Conservation (phyloP, 2,888 invertebrate genomes). For the Ecliptopera silaceata region DNA sequence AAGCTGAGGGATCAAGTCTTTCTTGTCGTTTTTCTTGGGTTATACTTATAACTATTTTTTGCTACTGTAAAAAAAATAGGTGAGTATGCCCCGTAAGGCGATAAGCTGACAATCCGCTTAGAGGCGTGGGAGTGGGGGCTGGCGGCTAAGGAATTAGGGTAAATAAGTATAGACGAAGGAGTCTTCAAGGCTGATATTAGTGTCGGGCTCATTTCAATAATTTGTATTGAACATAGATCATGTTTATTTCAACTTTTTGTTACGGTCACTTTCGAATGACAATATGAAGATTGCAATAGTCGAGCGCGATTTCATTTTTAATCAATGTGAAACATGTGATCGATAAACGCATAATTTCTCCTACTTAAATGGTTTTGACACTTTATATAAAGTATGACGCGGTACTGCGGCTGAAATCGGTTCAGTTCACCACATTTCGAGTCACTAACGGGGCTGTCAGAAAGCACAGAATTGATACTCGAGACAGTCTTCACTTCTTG, state of each 20-base stretch:
- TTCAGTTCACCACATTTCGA: slow-evolving; percentile 26
- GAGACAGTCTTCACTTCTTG: slow-evolving; percentile 51
- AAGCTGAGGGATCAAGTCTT: slow-evolving; percentile 73
- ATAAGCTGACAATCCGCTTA: slow-evolving; percentile 81
- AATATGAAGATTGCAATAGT: slow-evolving; percentile 1
- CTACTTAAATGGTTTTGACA: background rate
- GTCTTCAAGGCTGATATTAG: slow-evolving; percentile 32
- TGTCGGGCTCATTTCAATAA: slow-evolving; percentile 24
- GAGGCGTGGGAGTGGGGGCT: slow-evolving; percentile 60
- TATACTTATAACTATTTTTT: slow-evolving; percentile 70
- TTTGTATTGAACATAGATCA: slow-evolving; percentile 25
- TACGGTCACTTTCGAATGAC: background rate
- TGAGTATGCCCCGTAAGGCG: slow-evolving; percentile 67
- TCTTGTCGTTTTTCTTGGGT: slow-evolving; percentile 67
- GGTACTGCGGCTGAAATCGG: slow-evolving; percentile 20
- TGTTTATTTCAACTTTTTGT: slow-evolving; percentile 17
- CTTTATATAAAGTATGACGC: slow-evolving; percentile 12
- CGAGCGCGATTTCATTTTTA: slow-evolving; percentile 2
- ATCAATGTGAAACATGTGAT: background rate
- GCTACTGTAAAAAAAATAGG: slow-evolving; percentile 71
- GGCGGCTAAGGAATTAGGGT: slow-evolving; percentile 62
- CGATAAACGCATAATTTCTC: slow-evolving; percentile 4
- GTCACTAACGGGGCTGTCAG: slow-evolving; percentile 36
- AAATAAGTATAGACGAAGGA: slow-evolving; percentile 69
- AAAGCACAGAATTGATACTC: slow-evolving; percentile 50